Conservation (phyloP, 2,888 invertebrate species). For the Sipunculus nudus region DNA sequence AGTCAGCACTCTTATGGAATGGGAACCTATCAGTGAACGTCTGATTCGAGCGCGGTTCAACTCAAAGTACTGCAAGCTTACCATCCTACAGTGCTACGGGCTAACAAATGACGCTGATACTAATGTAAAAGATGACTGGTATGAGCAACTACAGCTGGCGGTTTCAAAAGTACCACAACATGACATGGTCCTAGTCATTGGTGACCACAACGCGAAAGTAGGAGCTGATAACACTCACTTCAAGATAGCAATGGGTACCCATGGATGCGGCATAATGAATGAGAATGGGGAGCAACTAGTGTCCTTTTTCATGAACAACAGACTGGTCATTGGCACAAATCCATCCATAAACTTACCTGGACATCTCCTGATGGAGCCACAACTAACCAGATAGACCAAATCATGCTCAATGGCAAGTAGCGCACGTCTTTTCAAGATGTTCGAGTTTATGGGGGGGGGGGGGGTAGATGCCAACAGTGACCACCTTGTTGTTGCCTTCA, state of each 20-base stretch:
- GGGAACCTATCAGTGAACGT: not conserved
- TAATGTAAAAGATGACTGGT: slow-evolving; percentile 30
- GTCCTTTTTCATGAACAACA: slow-evolving; percentile 28
- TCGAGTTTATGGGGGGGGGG: not conserved
- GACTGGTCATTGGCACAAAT: slow-evolving; percentile 37
- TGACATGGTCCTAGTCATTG: slow-evolving; percentile 33
- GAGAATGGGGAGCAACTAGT: slow-evolving; percentile 29
- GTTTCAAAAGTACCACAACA: slow-evolving; percentile 11
- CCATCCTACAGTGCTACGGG: slow-evolving; percentile 26
- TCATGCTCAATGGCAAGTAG: slow-evolving; percentile 11
- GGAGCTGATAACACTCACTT: slow-evolving; percentile 27
- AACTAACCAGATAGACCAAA: slow-evolving; percentile 20
- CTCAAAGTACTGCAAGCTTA: slow-evolving; percentile 5
- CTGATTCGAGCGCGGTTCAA: not conserved
- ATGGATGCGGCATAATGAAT: slow-evolving; percentile 25
- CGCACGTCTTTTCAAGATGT: slow-evolving; percentile 1
- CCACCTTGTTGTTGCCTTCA: slow-evolving; percentile 6
- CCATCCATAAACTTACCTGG: slow-evolving; percentile 34
- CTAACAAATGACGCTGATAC: slow-evolving; percentile 26
- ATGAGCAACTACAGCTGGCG: too few species aligned
- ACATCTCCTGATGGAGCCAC: slow-evolving; percentile 25
- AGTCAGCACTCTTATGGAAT: not conserved
- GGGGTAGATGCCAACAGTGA: not conserved
- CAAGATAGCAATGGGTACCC: slow-evolving; percentile 31
- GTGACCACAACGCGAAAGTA: slow-evolving; percentile 40